A percentile compares a stretch with the other conserved stretches of the same genome.
These are phyloP conservation scores for Leptinotarsa peninsularis DNA, from an alignment of 2,888 invertebrate genomes.

Conservation along the genomic window DNA sequence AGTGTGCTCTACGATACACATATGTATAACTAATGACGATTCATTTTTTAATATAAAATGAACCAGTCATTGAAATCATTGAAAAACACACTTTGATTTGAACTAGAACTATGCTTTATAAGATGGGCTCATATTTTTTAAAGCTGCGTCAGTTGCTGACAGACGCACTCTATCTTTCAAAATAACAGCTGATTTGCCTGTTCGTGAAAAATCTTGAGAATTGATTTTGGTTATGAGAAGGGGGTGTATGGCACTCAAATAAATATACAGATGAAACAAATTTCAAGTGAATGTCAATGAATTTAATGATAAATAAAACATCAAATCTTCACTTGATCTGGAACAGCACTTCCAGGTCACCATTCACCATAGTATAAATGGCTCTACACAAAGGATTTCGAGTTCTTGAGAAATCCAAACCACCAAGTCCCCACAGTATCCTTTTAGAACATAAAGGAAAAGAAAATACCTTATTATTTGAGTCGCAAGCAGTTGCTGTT, in stretches of 20 bases:
- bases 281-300: slow-evolving; percentile 37
- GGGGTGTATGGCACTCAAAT: slow-evolving; percentile 37
- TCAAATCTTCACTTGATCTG: slow-evolving; percentile 17
- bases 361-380: slow-evolving; percentile 69
- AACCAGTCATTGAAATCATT: too few species aligned
- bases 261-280: slow-evolving; percentile 21
- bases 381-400: slow-evolving; percentile 95
- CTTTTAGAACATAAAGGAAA: slow-evolving; percentile 89
- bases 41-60: too few species aligned
- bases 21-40: too few species aligned
- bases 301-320: slow-evolving; percentile 19
- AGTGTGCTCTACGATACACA: too few species aligned
- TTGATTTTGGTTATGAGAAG: slow-evolving; percentile 65
- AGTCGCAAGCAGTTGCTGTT: slow-evolving; percentile 91
- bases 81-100: too few species aligned
- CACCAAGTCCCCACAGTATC: slow-evolving; percentile 89
- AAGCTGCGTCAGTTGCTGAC: not conserved
- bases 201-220: slow-evolving; percentile 22
- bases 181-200: slow-evolving; percentile 10
- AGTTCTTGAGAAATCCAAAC: slow-evolving; percentile 88
- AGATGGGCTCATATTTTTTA: not conserved
- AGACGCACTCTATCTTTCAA: not conserved
- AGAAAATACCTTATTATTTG: slow-evolving; percentile 88
- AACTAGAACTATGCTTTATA: too few species aligned
- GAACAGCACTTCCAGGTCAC: slow-evolving; percentile 9